Evolutionary conservation across 2,113 vertebrate genomes (phyloP).

Genomic region (Sorex araneus): DNA sequence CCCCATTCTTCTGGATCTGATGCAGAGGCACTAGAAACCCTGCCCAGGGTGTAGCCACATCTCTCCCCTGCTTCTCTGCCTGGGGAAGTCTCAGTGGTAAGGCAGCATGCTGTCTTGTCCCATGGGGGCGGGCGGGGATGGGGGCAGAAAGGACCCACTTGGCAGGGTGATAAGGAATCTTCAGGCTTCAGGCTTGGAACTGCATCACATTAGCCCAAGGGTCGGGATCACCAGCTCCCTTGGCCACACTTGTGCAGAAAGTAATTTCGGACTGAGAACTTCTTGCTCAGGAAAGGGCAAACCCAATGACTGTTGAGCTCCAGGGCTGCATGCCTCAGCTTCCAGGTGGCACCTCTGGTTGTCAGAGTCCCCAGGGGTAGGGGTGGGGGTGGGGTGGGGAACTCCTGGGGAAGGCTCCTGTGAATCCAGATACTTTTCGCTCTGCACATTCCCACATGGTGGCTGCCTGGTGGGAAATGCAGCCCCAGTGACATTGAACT

Average conservation of each 20-base stretch:
- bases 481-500: background rate
- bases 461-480: background rate
- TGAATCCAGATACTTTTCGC: background rate
- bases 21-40: rapidly evolving
- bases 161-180: slow-evolving; percentile 43
- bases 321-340: background rate
- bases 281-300: slow-evolving; percentile 15
- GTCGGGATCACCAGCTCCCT: slow-evolving; percentile 28
- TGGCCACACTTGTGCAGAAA: slow-evolving; percentile 54
- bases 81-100: slow-evolving; percentile 47
- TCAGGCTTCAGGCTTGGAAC: slow-evolving; percentile 46
- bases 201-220: rapidly evolving
- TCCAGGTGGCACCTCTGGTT: background rate
- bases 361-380: background rate
- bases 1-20: background rate
- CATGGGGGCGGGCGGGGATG: slow-evolving; percentile 66
- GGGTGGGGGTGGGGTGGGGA: no score
- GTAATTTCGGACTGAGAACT: slow-evolving; percentile 35
- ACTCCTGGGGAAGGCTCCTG: rapidly evolving
- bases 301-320: background rate
- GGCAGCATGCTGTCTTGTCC: slow-evolving; percentile 63
- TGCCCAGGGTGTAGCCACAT: rapidly evolving
- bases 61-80: slow-evolving; percentile 24
- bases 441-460: background rate
- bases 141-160: no score